Evolutionary conservation across 2,797 vertebrate genomes (phyloP), one percentile per base, ranked within the genome.

Genomic region (Cichlasoma orientale): DNA sequence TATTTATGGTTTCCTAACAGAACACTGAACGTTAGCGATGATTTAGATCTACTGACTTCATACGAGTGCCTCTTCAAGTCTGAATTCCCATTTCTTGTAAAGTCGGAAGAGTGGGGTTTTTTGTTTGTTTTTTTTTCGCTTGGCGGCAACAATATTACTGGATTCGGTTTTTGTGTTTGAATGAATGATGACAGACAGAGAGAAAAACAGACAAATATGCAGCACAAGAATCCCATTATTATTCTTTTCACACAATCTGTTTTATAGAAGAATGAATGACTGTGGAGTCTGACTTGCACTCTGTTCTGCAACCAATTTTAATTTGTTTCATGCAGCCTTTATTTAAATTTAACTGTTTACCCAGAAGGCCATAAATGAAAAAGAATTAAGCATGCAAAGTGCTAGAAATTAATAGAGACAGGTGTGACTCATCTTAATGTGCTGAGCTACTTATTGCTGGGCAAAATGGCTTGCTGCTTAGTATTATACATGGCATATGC

Each of bases 401-500:
- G 70, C 71, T 56, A 5, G 78, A 72, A 83, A 79, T 80, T n/a
- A 78, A 79, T 14, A 68, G 53, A 59, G 44, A 71, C 71, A 79
- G 72, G 19, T 82, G 44, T 76, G 77, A 79, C 76, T 85, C 74
- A 56, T 83, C 50, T 54, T 76, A 73, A 68, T 75, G 53, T 33
- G 6, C 44, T 18, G 53, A 77, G 55, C 58, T 63, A 29, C 58
- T 54, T 21, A 57, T 74, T 31, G 2, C 11, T 50, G 18, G 21
- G 18, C 18, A 27, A 25, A 71, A 0, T 4, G 2, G 33, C 12
- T 53, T 77, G n/a, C n/a, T 50, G 25, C 25, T 68, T 50, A 47
- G 23, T 66, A 19, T 19, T 47, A 66, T 66, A 68, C 44, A 50
- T 47, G 63, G 41, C 75, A 44, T 41, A 75, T 56, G 57, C 10